A percentile compares a stretch with the other conserved stretches of the same genome.
Conservation (phyloP, 2,888 invertebrate species). For the Ellobium chinense region DNA sequence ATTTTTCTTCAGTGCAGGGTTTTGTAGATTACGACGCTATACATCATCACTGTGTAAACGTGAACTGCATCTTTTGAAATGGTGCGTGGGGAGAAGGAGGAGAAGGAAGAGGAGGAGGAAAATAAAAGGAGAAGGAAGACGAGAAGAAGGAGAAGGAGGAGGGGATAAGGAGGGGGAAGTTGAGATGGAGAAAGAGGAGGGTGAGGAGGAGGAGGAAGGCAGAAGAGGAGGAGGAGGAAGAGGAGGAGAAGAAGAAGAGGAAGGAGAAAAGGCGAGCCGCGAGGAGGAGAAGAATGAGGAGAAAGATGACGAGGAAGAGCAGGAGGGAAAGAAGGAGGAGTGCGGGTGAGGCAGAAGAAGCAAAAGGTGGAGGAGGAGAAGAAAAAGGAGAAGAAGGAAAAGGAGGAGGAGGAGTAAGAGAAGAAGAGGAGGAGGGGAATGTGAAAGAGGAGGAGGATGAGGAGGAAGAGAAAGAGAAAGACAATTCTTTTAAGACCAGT, state of each 20-base stretch:
- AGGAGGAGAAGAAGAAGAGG: background rate
- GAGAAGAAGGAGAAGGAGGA: background rate
- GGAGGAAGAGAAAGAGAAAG: no score
- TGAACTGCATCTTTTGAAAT: no score
- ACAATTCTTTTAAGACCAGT: no score
- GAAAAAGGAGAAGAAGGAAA: background rate
- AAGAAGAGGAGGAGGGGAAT: no score
- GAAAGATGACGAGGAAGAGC: background rate
- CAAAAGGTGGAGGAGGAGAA: background rate
- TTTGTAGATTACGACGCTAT: no score
- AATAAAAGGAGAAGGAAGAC: background rate
- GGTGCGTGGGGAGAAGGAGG: background rate
- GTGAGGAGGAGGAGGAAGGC: background rate
- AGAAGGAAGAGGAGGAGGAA: background rate
- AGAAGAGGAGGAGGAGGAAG: background rate
- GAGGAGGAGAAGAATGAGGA: background rate
- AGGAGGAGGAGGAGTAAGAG: no score
- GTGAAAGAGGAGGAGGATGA: no score
- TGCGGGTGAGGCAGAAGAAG: background rate
- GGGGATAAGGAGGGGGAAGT: constrained; percentile 5
- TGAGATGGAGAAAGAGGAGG: constrained; percentile 9
- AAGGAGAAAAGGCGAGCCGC: background rate
- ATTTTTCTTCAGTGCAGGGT: no score
- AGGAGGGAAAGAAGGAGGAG: background rate
- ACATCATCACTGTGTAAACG: no score